Base-by-base conservation (phyloP, 37 sponge, comb jelly and placozoan species). In the Hormiphora californensis region DNA sequence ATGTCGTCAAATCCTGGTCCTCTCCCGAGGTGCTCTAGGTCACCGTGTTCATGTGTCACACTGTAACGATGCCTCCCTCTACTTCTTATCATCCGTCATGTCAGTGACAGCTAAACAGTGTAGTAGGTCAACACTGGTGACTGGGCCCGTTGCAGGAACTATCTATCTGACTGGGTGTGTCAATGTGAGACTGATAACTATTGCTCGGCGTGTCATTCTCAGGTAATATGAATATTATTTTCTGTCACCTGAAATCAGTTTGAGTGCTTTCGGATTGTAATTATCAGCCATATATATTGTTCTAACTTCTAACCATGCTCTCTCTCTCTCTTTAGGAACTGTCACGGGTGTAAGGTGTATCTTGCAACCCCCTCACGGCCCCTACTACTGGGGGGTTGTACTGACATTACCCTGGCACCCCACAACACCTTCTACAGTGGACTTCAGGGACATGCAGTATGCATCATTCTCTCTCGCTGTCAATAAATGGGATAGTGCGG, bases 391-490 rank as follows among this genome's bases (percentile, higher is more conserved):
- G 62, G 40, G 17, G 86, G 86, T 17, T 59, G 62, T 86, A 86
- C 53, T 43, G 62, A 86, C 27, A 86, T 86, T 27, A 86, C 86
- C 62, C 59, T 86, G 22, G 86, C 86, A 7, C 86, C 86, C 12
- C 54, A 86, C 62, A 55, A 86, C 62, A 86, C 86, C 19, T 86
- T 54, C 57, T 86, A 86, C 81, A 27, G 81, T 0, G 81, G 81
- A 73, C 44, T 73, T 5, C 46, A 43, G 11, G 81, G 81, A 27
- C 81, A 73, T 21, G n/a, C n/a, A n/a, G n/a, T n/a, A n/a, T n/a
- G n/a, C n/a, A n/a, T n/a, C n/a, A n/a, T n/a, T n/a, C n/a, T n/a
- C n/a, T n/a, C n/a, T n/a, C n/a, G n/a, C n/a, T n/a, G n/a, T n/a
- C n/a, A n/a, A n/a, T n/a, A n/a, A n/a, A n/a, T n/a, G n/a, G n/a